Conservation (phyloP, 2,113 vertebrate species). For the Pseudopodoces humilis region DNA sequence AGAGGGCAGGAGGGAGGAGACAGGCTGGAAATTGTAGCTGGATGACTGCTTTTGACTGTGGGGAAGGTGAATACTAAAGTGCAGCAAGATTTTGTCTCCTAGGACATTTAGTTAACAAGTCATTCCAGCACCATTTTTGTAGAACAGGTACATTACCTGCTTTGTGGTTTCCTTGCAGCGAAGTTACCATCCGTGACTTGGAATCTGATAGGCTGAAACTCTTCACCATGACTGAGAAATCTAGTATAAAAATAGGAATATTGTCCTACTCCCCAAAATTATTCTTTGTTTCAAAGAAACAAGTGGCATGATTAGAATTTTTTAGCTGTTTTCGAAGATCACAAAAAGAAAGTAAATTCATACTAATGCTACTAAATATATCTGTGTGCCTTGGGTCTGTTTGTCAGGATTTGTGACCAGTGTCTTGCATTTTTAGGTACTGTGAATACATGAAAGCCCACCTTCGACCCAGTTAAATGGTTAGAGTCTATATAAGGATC, state of each 20-base stretch:
- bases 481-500: not conserved
- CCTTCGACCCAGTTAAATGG: not conserved
- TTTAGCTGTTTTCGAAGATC: not conserved
- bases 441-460: not conserved
- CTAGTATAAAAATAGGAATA: not conserved
- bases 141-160: not conserved
- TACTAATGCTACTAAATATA: not conserved
- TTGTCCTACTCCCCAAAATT: not conserved
- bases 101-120: not conserved
- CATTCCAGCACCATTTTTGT: not conserved
- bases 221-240: not conserved
- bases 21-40: not conserved
- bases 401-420: not conserved
- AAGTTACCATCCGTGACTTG: not conserved
- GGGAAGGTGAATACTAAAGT: not conserved
- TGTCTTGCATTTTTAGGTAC: not conserved
- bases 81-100: not conserved
- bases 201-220: not conserved
- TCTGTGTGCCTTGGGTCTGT: not conserved
- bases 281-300: not conserved
- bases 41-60: not conserved
- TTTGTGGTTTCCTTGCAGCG: not conserved
- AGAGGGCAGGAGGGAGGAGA: not conserved
- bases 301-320: not conserved
- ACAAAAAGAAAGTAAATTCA: not conserved